Evolutionary conservation across 2,888 invertebrate species (phyloP), one percentile per base, ranked within the genome.

Genomic region (Rotaria magnacalcarata): DNA sequence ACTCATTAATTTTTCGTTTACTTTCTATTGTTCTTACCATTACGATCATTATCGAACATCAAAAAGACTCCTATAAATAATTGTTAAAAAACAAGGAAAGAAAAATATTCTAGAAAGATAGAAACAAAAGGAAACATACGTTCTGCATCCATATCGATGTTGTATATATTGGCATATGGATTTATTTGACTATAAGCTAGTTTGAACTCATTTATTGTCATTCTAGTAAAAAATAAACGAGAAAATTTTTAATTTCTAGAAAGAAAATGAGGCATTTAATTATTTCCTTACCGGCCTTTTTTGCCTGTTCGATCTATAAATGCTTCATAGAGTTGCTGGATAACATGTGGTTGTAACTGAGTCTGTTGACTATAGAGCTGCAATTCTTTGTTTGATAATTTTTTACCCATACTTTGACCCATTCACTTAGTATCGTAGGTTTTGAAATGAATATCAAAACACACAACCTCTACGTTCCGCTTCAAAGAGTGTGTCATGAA

Each of bases 281-380:
- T 2, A 16, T 27, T 34, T 67, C 2, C 7, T 43, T 80, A 80
- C 80, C 47, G 47, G 24, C 80, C 47, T n/a, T 47, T 47, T 47
- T 10, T 24, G 24, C 47, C 80, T 80, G 80, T n/a, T 14, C 67
- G 67, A 47, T 80, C 47, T 3, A 47, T 80, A 24, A 80, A 80
- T 47, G 80, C 80, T 24, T 21, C 80, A 14, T 80, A 21, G 24
- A 80, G 7, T 47, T 80, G 80, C 47, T 80, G 80, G 47, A 80
- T 80, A 47, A 80, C 80, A 80, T 47, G 14, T 11, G 80, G 80
- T n/a, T 80, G 80, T n/a, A 80, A 8, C 11, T 47, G 80, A n/a
- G 80, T 80, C 7, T 11, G 10, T 47, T 47, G 80, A n/a, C 43
- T 47, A 41, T 5, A 41, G 16, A 1, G 34, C 34, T 67, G 34